Percentiles rank a stretch among this genome's conserved stretches.
These are phyloP conservation scores for Adela reaumurella DNA, from an alignment of 2,888 invertebrate genomes.

Conservation along the genomic window DNA sequence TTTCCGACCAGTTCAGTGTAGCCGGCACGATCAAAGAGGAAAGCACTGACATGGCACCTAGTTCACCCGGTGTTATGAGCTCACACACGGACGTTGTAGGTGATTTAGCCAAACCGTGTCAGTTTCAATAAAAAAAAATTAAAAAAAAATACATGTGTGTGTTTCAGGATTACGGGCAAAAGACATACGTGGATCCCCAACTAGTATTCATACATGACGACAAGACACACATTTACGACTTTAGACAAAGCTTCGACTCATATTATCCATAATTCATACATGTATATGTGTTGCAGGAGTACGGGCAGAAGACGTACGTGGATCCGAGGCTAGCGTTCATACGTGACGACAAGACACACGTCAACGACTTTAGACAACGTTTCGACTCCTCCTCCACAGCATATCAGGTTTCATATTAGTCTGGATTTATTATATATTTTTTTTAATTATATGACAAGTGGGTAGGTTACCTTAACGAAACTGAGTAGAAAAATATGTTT, in stretches of 20 bases:
- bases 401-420: constrained; percentile 49
- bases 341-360: constrained; percentile 72
- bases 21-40: too few relatives aligned
- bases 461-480: too few relatives aligned
- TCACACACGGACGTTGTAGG: too few relatives aligned
- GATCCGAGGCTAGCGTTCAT: constrained; percentile 94
- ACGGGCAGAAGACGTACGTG: constrained; percentile 76
- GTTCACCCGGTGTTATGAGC: too few relatives aligned
- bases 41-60: too few relatives aligned
- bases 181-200: constrained; percentile 82
- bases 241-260: constrained; percentile 84
- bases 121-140: too few relatives aligned
- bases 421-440: constrained; percentile 3
- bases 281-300: constrained; percentile 73
- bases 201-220: constrained; percentile 88
- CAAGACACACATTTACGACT: constrained; percentile 67
- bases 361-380: constrained; percentile 73
- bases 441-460: neutral
- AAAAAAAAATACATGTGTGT: too few relatives aligned
- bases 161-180: constrained; percentile 67
- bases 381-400: constrained; percentile 87
- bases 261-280: constrained; percentile 65
- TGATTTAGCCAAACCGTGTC: too few relatives aligned
- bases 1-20: too few relatives aligned
- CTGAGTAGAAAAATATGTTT: too few relatives aligned